Evolutionary conservation across 2,797 vertebrate species (phyloP), one percentile per base, ranked within the genome.

Genomic region (Heliangelus exortis): DNA sequence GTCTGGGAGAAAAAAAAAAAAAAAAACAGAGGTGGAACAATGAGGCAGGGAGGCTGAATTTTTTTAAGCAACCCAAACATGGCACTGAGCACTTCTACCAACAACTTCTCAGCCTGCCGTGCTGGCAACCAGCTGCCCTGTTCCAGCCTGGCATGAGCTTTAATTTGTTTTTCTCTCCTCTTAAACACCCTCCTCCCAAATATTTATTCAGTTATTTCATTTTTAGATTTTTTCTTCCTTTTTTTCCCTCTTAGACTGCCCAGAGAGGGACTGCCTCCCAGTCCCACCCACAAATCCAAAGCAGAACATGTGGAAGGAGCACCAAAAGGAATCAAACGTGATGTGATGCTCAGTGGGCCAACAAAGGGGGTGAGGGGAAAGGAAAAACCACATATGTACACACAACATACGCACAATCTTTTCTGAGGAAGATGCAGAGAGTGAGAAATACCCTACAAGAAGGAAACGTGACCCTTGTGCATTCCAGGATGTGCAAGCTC

Each of bases 21-120:
- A 16, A 7, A 45, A 78, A 88, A 41, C 61, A 66, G 29, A 85
- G 23, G 72, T 1, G 2, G 71, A 74, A 69, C 47, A 85, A 41
- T 1, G 22, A 89, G 53, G 71, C 45, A 90, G 41, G 65, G 54
- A 82, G 58, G 2, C 33, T 31, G 39, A 53, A 50, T 87, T 92
- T 84, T 87, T 87, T 87, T 63, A 81, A 92, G 84, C 51, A 80
- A 58, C 66, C 20, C 84, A 85, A 93, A 87, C 74, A 84, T 55
- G 93, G 83, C 86, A 91, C 79, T 65, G 55, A 54, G 41, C 0
- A 1, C 33, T 84, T 61, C 89, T 41, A 78, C 66, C 80, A 84
- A 4, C 88, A 94, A 34, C 53, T 73, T 84, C 79, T 90, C 93
- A 87, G 81, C 43, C 84, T 96, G 85, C 48, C 92, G 54, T 53